These are phyloP conservation scores for Drosophila nigricruria DNA, from an alignment of 2,888 invertebrate species.

Conservation along the genomic window DNA sequence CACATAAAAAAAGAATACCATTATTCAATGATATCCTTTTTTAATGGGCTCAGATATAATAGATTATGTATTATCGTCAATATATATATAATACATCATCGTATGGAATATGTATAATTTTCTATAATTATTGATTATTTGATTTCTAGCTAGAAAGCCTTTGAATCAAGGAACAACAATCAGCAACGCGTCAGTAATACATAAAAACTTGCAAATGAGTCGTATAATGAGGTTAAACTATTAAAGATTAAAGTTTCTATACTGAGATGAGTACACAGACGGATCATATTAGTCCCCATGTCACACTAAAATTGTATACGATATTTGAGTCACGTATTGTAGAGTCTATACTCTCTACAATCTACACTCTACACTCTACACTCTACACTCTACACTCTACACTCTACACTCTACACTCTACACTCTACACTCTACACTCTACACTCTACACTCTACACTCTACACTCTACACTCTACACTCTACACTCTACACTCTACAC, in stretches of 20 bases:
- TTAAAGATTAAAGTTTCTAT: conserved; percentile 26
- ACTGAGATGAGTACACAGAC: conserved; percentile 13
- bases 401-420: too few relatives aligned
- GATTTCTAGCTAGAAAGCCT: too few relatives aligned
- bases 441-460: too few relatives aligned
- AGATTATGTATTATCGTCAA: too few relatives aligned
- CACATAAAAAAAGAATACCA: too few relatives aligned
- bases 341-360: not conserved
- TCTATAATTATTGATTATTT: too few relatives aligned
- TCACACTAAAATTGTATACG: not conserved
- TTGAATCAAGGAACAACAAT: not conserved
- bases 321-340: conserved; percentile 35
- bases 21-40: too few relatives aligned
- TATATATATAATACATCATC: too few relatives aligned
- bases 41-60: too few relatives aligned
- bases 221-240: conserved; percentile 14
- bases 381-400: not conserved
- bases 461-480: not conserved
- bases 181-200: not conserved
- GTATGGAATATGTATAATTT: too few relatives aligned
- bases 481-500: not conserved
- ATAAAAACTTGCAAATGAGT: conserved; percentile 22
- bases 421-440: too few relatives aligned
- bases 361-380: not conserved
- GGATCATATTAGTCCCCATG: conserved; percentile 15